phyloP scores from a whole-genome alignment of 2,888 invertebrate species.

The Sylvicola cinctus region DNA sequence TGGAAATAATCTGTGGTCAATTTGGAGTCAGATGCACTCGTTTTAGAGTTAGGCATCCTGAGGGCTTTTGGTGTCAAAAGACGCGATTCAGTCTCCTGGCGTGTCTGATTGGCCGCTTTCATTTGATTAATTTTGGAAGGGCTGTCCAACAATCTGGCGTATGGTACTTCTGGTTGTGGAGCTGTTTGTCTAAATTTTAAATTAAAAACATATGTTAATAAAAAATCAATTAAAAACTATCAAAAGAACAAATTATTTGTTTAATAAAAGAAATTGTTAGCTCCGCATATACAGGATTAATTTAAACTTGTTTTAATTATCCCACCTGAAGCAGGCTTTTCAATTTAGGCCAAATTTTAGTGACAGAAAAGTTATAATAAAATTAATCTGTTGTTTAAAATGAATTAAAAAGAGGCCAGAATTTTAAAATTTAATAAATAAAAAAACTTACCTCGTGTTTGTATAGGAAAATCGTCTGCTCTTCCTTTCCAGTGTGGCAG shows the following conservation, averaged over 20 bases:
- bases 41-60: slow-evolving; percentile 46
- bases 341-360: too few relatives aligned
- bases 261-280: too few relatives aligned
- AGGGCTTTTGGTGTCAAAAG: slow-evolving; percentile 8
- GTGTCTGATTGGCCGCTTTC: slow-evolving; percentile 26
- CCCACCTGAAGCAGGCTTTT: too few relatives aligned
- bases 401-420: neutral
- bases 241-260: too few relatives aligned
- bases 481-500: slow-evolving; percentile 22
- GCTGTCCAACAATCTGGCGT: slow-evolving; percentile 56
- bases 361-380: too few relatives aligned
- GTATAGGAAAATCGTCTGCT: slow-evolving; percentile 39
- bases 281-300: too few relatives aligned
- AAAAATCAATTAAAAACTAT: neutral
- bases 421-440: neutral
- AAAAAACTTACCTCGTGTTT: slow-evolving; percentile 11
- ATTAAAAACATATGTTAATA: slow-evolving; percentile 14
- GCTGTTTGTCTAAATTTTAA: slow-evolving; percentile 2
- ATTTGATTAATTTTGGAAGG: slow-evolving; percentile 19
- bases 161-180: slow-evolving; percentile 41
- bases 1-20: slow-evolving; percentile 24
- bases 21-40: slow-evolving; percentile 70
- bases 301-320: too few relatives aligned
- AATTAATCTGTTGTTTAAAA: too few relatives aligned
- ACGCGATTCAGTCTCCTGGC: slow-evolving; percentile 29